Conservation (phyloP, 2,888 invertebrate species). For the Stenotaenia linearis region DNA sequence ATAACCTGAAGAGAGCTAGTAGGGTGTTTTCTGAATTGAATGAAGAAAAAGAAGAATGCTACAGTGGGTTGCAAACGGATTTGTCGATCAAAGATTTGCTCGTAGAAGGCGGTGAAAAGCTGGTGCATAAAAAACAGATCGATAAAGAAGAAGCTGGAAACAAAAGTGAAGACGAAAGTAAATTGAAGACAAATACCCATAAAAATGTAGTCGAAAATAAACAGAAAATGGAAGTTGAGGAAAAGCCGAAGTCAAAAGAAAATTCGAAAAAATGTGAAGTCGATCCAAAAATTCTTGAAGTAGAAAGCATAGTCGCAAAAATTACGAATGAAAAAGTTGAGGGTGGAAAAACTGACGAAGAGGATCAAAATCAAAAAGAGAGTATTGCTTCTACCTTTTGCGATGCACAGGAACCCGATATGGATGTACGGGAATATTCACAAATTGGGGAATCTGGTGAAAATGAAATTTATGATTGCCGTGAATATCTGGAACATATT, state of each 20-base stretch:
- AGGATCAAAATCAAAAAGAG: background rate
- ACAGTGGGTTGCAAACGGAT: background rate
- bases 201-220: background rate
- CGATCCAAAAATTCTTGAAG: background rate
- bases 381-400: background rate
- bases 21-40: background rate
- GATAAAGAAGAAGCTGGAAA: background rate
- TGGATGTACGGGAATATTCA: slow-evolving; percentile 8
- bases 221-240: background rate
- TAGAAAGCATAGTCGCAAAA: background rate
- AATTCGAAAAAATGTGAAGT: background rate
- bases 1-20: background rate
- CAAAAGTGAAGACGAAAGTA: background rate
- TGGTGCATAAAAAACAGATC: background rate
- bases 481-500: slow-evolving; percentile 37
- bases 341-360: background rate
- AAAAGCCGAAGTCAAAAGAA: background rate
- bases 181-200: background rate
- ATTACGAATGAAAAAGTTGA: background rate
- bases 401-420: background rate
- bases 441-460: slow-evolving; percentile 36
- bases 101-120: background rate
- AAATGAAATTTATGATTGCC: slow-evolving; percentile 38
- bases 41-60: background rate
- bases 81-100: background rate